phyloP scores from a whole-genome alignment of 2,888 invertebrate species.

The Eutolmus rufibarbis region DNA sequence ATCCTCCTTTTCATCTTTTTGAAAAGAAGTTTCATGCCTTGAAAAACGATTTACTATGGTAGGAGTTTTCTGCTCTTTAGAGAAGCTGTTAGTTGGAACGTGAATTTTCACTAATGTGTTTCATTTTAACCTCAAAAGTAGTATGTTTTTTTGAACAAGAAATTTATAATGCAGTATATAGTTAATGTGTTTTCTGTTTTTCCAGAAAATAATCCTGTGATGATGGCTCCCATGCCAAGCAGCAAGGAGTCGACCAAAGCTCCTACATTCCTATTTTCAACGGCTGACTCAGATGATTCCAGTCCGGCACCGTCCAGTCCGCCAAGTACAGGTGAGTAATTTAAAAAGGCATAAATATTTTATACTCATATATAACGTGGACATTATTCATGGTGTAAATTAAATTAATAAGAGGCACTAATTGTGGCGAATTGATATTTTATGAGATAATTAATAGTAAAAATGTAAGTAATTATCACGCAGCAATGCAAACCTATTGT shows the following conservation, averaged over 20 bases:
- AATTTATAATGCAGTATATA: neutral
- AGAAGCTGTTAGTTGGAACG: neutral
- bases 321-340: constrained; percentile 59
- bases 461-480: no score
- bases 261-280: constrained; percentile 52
- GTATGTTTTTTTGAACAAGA: neutral
- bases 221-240: constrained; percentile 59
- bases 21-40: neutral
- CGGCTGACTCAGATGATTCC: constrained; percentile 57
- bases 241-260: constrained; percentile 52
- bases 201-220: constrained; percentile 10
- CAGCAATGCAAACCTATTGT: neutral
- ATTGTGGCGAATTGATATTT: no score
- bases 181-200: neutral
- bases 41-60: neutral
- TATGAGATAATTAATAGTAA: no score
- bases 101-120: neutral
- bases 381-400: no score
- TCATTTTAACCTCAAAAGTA: neutral
- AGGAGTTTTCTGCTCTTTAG: neutral
- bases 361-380: neutral
- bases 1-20: neutral
- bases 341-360: neutral
- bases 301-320: constrained; percentile 62
- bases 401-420: no score